These are phyloP conservation scores for Rhinolophus sinicus DNA, from an alignment of 2,113 vertebrate species.

Conservation along the genomic window DNA sequence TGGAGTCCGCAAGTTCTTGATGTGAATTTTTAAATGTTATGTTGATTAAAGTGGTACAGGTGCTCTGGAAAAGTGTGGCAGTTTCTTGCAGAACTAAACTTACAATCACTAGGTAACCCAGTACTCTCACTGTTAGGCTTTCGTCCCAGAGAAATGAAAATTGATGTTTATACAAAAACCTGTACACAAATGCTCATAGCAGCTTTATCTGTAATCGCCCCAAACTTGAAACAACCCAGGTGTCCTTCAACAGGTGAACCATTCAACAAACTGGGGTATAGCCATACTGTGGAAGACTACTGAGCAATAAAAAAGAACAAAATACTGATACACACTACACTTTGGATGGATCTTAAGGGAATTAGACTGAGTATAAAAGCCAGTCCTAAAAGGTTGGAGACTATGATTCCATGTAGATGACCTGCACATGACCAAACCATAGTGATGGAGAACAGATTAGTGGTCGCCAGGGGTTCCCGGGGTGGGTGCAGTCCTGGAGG, in stretches of 20 bases:
- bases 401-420: neutral
- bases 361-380: neutral
- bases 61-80: neutral
- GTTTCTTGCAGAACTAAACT: conserved; percentile 20
- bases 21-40: neutral
- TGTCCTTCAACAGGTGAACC: neutral
- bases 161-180: neutral
- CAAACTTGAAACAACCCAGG: neutral
- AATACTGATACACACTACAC: neutral
- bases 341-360: neutral
- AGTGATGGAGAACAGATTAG: neutral
- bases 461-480: neutral
- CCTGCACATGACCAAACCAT: neutral
- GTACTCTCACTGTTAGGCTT: neutral
- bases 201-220: neutral
- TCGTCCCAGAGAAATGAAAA: conserved; percentile 16
- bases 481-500: neutral
- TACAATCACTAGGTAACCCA: neutral
- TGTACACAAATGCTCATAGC: neutral
- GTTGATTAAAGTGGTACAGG: neutral
- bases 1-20: neutral
- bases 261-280: neutral
- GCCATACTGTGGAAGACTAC: neutral
- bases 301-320: neutral
- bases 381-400: neutral